A percentile compares a stretch with the other conserved stretches of the same genome.
Evolutionary conservation across 1,140 invertebrate genomes (phyloP).

Genomic region (Acromyrmex heyeri): DNA sequence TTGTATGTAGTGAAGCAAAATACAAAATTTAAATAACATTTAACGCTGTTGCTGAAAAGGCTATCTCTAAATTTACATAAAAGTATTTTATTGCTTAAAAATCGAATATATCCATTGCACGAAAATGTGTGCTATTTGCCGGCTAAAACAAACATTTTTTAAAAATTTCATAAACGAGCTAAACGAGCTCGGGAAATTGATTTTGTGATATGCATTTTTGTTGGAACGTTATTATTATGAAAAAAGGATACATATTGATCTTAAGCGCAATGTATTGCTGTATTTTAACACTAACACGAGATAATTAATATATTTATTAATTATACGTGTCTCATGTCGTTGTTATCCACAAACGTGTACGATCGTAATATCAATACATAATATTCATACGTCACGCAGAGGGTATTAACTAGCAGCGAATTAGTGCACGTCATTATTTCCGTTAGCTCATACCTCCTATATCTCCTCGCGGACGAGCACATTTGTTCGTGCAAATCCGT

Average conservation of each 20-base stretch:
- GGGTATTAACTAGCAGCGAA: constrained; percentile 11
- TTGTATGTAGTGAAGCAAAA: neutral
- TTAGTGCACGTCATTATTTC: constrained; percentile 49
- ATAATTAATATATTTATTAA: constrained; percentile 44
- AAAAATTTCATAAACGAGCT: constrained; percentile 1
- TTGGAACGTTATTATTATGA: neutral
- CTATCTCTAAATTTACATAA: neutral
- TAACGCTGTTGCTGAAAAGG: neutral
- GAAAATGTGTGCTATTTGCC: neutral
- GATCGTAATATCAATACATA: constrained; percentile 31
- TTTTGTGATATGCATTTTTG: constrained; percentile 7
- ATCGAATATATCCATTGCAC: neutral
- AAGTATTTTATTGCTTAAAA: neutral
- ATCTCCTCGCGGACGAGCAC: constrained; percentile 1
- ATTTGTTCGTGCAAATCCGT: constrained; percentile 27
- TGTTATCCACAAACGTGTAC: constrained; percentile 27
- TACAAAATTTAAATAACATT: neutral
- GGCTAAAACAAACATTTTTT: neutral
- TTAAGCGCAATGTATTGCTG: neutral
- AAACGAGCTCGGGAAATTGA: constrained; percentile 22
- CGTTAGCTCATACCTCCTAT: neutral
- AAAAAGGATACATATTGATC: neutral
- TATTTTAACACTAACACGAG: constrained; percentile 1
- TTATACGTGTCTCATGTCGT: neutral
- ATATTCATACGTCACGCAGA: constrained; percentile 37